Evolutionary conservation across 1,140 invertebrate genomes (phyloP).

Genomic region (Anastrepha ludens): DNA sequence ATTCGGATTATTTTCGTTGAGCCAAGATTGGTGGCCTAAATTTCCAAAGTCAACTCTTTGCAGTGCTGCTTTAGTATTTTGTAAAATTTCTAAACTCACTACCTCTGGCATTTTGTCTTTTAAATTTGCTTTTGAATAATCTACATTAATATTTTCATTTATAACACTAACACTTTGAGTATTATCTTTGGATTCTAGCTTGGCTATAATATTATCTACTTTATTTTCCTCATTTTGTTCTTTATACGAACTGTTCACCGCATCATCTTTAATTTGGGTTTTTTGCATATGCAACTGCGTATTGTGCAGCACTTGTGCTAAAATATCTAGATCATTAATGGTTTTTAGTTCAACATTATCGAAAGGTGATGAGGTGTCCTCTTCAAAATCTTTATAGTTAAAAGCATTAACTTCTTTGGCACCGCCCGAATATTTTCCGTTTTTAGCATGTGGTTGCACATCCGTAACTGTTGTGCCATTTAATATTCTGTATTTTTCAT

Average conservation of each 20-base stretch:
- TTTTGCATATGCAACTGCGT: slow-evolving; percentile 61
- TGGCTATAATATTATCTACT: not conserved
- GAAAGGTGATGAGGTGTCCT: slow-evolving; percentile 91
- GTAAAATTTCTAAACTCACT: not conserved
- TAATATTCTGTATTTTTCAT: not conserved
- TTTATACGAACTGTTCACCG: not conserved
- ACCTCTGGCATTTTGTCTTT: not conserved
- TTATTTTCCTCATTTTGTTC: not conserved
- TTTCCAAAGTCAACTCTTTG: slow-evolving; percentile 48
- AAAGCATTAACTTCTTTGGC: slow-evolving; percentile 69
- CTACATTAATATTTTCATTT: not conserved
- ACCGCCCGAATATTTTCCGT: slow-evolving; percentile 56
- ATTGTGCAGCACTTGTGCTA: slow-evolving; percentile 82
- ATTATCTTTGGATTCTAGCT: not conserved
- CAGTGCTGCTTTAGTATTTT: slow-evolving; percentile 10
- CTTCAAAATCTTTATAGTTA: slow-evolving; percentile 88
- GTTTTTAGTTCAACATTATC: slow-evolving; percentile 93
- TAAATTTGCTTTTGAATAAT: not conserved
- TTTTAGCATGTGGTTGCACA: not conserved
- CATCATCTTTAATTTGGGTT: not conserved
- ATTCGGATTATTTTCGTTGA: slow-evolving; percentile 49
- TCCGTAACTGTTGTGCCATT: not conserved
- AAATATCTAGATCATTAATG: slow-evolving; percentile 91
- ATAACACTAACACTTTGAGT: not conserved
- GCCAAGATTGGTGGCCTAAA: not conserved